Percentiles rank a stretch among this genome's conserved stretches.
Evolutionary conservation across 2,797 vertebrate species (phyloP).

Genomic region (Arnoldichthys spilopterus): DNA sequence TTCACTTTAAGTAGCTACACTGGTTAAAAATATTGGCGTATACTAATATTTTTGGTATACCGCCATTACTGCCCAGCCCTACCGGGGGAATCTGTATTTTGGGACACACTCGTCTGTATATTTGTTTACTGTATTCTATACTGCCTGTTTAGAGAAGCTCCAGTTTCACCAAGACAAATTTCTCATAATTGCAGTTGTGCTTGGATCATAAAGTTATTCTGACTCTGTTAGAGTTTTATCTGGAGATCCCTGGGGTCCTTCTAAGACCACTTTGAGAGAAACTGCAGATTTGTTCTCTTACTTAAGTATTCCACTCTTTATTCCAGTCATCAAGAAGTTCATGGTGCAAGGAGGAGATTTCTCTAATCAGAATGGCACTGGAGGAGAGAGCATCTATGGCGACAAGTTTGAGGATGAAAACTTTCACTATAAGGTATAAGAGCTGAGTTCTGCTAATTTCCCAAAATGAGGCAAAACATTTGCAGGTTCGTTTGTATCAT

Average conservation of each 20-base stretch:
- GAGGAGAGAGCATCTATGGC: constrained; percentile 98
- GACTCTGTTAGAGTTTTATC: background rate
- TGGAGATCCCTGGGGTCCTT: background rate
- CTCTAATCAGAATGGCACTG: constrained; percentile 96
- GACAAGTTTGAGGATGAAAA: constrained; percentile 99
- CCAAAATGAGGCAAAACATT: background rate
- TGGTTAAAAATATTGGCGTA: no score
- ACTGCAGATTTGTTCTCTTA: background rate
- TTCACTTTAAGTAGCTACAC: no score
- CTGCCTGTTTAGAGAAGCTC: no score
- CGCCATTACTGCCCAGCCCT: no score
- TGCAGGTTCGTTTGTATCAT: constrained; percentile 2
- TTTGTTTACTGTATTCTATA: no score
- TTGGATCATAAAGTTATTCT: background rate
- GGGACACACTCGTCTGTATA: no score
- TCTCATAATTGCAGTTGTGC: background rate
- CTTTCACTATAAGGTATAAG: constrained; percentile 90
- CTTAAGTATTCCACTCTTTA: background rate
- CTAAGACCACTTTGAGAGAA: background rate
- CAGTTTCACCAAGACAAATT: background rate
- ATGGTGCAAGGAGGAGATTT: constrained; percentile 98
- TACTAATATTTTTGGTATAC: no score
- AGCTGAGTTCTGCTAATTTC: background rate
- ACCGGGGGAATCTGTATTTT: no score
- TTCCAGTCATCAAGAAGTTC: constrained; percentile 94